Evolutionary conservation across 1,140 invertebrate species (phyloP).

Genomic region (Maniola jurtina): DNA sequence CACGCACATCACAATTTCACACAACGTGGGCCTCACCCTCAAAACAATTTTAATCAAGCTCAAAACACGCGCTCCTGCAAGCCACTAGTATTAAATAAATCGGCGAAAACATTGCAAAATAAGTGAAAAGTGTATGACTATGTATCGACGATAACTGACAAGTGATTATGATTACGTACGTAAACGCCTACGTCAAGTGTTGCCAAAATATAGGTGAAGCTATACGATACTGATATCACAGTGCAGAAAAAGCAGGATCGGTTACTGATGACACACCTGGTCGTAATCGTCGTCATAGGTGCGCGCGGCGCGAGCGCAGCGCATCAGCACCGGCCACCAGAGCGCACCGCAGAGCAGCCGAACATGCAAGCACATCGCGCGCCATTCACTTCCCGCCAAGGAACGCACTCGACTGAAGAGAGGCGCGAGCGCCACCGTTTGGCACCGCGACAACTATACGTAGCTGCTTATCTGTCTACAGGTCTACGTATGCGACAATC

Average conservation of each 20-base stretch:
- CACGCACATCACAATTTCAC: constrained; percentile 64
- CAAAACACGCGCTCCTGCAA: constrained; percentile 58
- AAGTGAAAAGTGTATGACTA: constrained; percentile 65
- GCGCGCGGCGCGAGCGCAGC: constrained; percentile 60
- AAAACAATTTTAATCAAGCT: constrained; percentile 49
- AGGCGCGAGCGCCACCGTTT: constrained; percentile 64
- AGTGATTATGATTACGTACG: constrained; percentile 5
- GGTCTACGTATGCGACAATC: constrained; percentile 49
- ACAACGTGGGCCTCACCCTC: constrained; percentile 37
- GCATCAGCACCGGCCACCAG: constrained; percentile 71
- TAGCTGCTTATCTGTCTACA: constrained; percentile 63
- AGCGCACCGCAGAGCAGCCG: constrained; percentile 71
- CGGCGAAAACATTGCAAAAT: constrained; percentile 52
- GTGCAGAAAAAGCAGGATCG: constrained; percentile 56
- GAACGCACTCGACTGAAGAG: constrained; percentile 71
- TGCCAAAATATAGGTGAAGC: constrained; percentile 61
- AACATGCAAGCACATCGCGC: constrained; percentile 73
- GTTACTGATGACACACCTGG: constrained; percentile 66
- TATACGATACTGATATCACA: constrained; percentile 47
- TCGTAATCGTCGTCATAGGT: constrained; percentile 72
- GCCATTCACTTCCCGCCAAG: constrained; percentile 73
- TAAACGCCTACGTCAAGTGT: constrained; percentile 40
- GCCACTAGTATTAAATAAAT: constrained; percentile 53
- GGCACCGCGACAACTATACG: constrained; percentile 71
- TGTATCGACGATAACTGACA: constrained; percentile 41